These are phyloP conservation scores for Brenthis ino DNA, from an alignment of 2,888 invertebrate species.

Conservation along the genomic window DNA sequence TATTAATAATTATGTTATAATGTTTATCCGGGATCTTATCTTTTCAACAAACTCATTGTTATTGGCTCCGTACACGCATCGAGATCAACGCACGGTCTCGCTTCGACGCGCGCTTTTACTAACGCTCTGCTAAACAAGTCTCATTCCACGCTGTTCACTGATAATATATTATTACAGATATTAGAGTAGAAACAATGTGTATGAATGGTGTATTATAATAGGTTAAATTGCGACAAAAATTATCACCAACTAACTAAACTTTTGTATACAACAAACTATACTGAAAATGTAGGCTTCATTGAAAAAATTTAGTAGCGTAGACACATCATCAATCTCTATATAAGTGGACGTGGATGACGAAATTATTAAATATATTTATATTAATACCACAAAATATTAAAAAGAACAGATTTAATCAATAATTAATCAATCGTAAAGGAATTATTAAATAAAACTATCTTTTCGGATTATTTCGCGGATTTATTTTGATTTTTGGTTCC, in stretches of 20 bases:
- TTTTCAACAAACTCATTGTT: conserved; percentile 19
- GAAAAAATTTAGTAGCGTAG: too few relatives aligned
- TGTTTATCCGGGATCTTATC: conserved; percentile 22
- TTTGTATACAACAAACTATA: too few relatives aligned
- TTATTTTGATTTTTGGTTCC: too few relatives aligned
- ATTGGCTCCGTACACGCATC: conserved; percentile 29
- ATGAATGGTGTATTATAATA: neutral
- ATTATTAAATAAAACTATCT: too few relatives aligned
- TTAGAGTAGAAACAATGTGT: neutral
- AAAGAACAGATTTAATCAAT: too few relatives aligned
- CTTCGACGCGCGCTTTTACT: conserved; percentile 71
- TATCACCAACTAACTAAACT: neutral
- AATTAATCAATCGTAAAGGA: too few relatives aligned
- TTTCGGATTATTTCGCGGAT: too few relatives aligned
- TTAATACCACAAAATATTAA: too few relatives aligned
- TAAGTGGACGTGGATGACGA: too few relatives aligned
- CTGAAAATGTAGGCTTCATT: too few relatives aligned
- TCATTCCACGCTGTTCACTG: conserved; percentile 42
- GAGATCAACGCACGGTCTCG: conserved; percentile 64
- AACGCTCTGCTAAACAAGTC: conserved; percentile 63
- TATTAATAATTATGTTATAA: conserved; percentile 4
- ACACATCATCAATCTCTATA: too few relatives aligned
- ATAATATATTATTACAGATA: conserved; percentile 18
- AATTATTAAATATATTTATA: too few relatives aligned
- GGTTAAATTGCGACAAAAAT: neutral